These are phyloP conservation scores for Gavia stellata DNA, from an alignment of 2,113 vertebrate genomes.

Conservation along the genomic window DNA sequence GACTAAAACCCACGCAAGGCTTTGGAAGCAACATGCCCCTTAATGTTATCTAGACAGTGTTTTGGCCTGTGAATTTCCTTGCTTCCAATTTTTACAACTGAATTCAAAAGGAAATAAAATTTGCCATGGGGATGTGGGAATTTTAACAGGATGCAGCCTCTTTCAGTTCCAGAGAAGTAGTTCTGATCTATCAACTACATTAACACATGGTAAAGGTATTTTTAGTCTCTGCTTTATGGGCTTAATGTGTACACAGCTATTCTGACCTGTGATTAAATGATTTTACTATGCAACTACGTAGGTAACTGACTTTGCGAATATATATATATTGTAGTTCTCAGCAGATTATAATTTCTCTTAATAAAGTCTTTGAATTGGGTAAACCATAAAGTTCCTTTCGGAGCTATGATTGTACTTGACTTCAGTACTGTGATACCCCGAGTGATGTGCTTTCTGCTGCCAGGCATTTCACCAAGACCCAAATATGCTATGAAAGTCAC, in stretches of 20 bases:
- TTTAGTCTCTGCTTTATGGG: background rate
- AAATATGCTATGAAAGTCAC: background rate
- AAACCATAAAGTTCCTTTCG: background rate
- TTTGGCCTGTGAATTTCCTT: conserved; percentile 51
- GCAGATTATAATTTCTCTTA: background rate
- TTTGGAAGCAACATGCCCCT: conserved; percentile 60
- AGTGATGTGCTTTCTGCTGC: rapidly evolving
- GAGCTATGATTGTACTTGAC: background rate
- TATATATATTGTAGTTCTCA: background rate
- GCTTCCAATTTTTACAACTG: conserved; percentile 51
- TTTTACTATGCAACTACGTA: background rate
- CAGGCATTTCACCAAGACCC: background rate
- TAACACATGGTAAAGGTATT: background rate
- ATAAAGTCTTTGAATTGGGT: background rate
- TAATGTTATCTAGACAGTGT: conserved; percentile 64
- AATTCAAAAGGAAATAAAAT: conserved; percentile 59
- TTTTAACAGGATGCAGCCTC: conserved; percentile 16
- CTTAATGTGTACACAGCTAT: background rate
- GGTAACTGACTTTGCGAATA: background rate
- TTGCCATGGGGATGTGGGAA: conserved; percentile 29
- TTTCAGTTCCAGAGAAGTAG: background rate
- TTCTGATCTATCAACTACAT: background rate
- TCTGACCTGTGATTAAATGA: background rate
- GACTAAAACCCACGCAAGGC: conserved; percentile 60
- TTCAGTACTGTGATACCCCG: background rate